A percentile compares a stretch with the other conserved stretches of the same genome.
Evolutionary conservation across 2,888 invertebrate species (phyloP).

Genomic region (Hipparchia sbordonii): DNA sequence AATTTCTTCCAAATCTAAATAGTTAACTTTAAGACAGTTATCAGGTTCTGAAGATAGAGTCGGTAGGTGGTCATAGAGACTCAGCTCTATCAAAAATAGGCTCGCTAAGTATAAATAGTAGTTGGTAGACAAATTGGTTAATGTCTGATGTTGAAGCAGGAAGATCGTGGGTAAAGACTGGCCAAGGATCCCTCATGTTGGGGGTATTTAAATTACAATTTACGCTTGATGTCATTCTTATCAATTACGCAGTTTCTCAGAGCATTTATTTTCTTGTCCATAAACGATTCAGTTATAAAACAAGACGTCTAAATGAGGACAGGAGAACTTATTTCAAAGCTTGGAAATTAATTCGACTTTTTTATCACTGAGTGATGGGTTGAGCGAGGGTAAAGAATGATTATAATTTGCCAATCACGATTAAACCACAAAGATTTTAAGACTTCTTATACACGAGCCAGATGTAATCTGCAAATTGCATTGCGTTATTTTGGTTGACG

Average conservation of each 20-base stretch:
- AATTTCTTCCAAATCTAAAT: too few relatives aligned
- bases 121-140: too few relatives aligned
- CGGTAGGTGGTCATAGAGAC: too few relatives aligned
- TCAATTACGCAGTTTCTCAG: neutral
- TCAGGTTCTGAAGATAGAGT: too few relatives aligned
- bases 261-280: neutral
- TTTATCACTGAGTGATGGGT: slow-evolving; percentile 6
- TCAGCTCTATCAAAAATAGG: too few relatives aligned
- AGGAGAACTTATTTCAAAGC: neutral
- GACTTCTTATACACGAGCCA: slow-evolving; percentile 1
- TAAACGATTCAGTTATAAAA: slow-evolving; percentile 1
- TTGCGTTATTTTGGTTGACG: neutral
- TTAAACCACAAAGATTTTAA: slow-evolving; percentile 26
- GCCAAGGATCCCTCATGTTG: neutral
- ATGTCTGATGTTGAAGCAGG: too few relatives aligned
- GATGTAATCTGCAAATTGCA: neutral
- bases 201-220: neutral
- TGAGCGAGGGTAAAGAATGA: slow-evolving; percentile 32
- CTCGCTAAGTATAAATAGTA: too few relatives aligned
- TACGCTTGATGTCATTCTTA: neutral
- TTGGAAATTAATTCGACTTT: slow-evolving; percentile 12
- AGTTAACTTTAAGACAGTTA: too few relatives aligned
- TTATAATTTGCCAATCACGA: slow-evolving; percentile 20
- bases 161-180: too few relatives aligned
- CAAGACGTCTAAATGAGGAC: neutral